Evolutionary conservation across 64 coral and sea anemone genomes (phyloP).

Genomic region (Acropora tenuis): DNA sequence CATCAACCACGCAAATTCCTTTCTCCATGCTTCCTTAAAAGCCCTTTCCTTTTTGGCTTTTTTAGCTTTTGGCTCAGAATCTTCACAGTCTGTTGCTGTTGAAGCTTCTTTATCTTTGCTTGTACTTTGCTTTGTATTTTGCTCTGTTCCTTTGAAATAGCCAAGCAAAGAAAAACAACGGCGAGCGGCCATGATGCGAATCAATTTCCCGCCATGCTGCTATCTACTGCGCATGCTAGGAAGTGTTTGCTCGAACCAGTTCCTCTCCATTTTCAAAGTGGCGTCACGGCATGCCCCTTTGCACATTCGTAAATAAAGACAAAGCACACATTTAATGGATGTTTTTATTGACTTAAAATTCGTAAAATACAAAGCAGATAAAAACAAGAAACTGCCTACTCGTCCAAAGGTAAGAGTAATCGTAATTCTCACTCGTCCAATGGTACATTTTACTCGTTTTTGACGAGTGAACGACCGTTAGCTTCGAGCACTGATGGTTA

Average conservation of each 20-base stretch:
- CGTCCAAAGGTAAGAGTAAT: too few relatives aligned
- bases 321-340: too few relatives aligned
- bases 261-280: conserved; percentile 29
- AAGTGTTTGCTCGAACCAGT: conserved; percentile 11
- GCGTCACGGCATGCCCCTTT: conserved; percentile 5
- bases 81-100: conserved; percentile 14
- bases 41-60: conserved; percentile 24
- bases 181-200: conserved; percentile 14
- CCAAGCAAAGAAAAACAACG: conserved; percentile 16
- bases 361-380: too few relatives aligned
- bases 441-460: too few relatives aligned
- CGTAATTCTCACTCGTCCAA: too few relatives aligned
- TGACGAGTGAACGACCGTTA: too few relatives aligned
- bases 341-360: too few relatives aligned
- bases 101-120: conserved; percentile 27
- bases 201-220: conserved; percentile 8
- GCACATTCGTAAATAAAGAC: too few relatives aligned
- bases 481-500: background rate
- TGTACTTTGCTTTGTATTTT: conserved; percentile 25
- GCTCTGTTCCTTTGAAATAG: conserved; percentile 11
- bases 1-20: conserved; percentile 15
- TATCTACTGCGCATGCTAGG: conserved; percentile 19
- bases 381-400: too few relatives aligned
- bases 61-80: conserved; percentile 31
- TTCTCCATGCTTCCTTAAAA: conserved; percentile 34